These are phyloP conservation scores for Nemapogon koenigi DNA, from an alignment of 2,888 invertebrate species.

Conservation along the genomic window DNA sequence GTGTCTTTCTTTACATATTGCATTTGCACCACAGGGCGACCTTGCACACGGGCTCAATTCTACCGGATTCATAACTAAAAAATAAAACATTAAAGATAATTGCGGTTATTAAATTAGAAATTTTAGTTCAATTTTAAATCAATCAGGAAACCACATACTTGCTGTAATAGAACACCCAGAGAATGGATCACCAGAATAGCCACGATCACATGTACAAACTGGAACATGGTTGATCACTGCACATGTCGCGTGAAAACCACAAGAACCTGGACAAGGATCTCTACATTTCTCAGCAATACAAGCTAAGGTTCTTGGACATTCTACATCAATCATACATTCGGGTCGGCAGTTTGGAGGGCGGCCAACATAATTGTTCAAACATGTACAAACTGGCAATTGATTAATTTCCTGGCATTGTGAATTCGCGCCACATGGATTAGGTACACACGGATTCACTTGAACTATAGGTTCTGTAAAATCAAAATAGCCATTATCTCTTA, in stretches of 20 bases:
- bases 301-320: constrained; percentile 74
- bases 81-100: constrained; percentile 7
- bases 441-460: constrained; percentile 68
- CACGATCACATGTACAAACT: constrained; percentile 73
- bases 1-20: constrained; percentile 81
- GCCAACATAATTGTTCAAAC: constrained; percentile 75
- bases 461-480: constrained; percentile 42
- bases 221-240: constrained; percentile 75
- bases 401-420: constrained; percentile 74
- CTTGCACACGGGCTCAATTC: constrained; percentile 73
- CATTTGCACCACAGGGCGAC: constrained; percentile 87
- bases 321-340: constrained; percentile 75
- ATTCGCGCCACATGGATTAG: constrained; percentile 80
- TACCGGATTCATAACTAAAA: constrained; percentile 60
- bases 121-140: neutral
- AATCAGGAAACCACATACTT: constrained; percentile 31
- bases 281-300: constrained; percentile 76
- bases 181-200: constrained; percentile 81
- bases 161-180: constrained; percentile 72
- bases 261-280: constrained; percentile 78
- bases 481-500: constrained; percentile 14
- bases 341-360: constrained; percentile 81
- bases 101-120: constrained; percentile 1
- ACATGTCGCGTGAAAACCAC: constrained; percentile 76
- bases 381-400: constrained; percentile 76